Evolutionary conservation across 2,113 vertebrate species (phyloP), one percentile per base, ranked within the genome.

Genomic region (Cariama cristata): DNA sequence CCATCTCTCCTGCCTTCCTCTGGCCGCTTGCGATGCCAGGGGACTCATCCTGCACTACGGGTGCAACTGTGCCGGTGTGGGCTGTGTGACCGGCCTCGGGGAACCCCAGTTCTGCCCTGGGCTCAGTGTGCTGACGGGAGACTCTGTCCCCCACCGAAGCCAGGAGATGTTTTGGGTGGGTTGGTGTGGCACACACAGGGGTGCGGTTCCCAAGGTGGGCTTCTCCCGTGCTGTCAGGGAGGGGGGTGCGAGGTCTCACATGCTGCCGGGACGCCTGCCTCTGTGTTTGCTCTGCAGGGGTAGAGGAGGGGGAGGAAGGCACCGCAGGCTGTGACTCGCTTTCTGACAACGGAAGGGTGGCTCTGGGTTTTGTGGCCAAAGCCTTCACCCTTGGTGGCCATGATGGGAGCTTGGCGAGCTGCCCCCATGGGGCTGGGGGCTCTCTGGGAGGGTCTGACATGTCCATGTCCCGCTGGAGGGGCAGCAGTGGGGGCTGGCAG

Each of bases 231-330:
- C 35, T 12, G 38, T 35, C 2, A 1, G 38, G 45, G 13, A 16
- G 5, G 5, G 12, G 16, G 15, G 2, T 49, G 47, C 0, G 7
- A 49, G 18, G 18, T 60, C n/a, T 47, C 0, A 0, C 7, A 2
- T 33, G 62, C 44, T 2, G 3, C 15, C 2, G 1, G 47, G 28
- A 27, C 8, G 7, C 22, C 53, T 0, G 2, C 52, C 44, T 6
- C 4, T 1, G 1, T 28, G 53, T 89, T 52, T 72, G 28, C 76
- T 60, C 23, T 40, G 28, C 33, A 45, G 87, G 38, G 44, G n/a
- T 21, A 30, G 85, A 77, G 49, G 49, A 20, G 69, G 21, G 14
- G 27, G 21, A 74, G 53, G 56, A 90, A 42, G 35, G 64, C 47
- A n/a, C 50, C 3, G 8, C 56, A 28, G 71, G 63, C 67, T 58